Evolutionary conservation across 2,113 vertebrate species (phyloP).

Genomic region (Ariopsis seemanni): DNA sequence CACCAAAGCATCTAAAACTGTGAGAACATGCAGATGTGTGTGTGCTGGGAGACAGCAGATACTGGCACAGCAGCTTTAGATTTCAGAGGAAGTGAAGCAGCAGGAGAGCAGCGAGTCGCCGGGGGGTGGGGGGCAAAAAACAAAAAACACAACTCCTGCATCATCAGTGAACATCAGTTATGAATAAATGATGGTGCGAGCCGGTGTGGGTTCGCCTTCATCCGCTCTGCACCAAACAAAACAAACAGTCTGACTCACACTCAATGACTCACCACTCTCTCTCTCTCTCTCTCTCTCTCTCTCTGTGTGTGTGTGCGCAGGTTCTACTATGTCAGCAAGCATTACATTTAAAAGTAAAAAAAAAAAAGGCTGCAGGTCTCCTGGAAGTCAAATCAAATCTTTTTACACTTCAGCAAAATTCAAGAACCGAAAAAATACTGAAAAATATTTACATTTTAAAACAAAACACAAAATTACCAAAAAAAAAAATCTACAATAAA

Average conservation of each 20-base stretch:
- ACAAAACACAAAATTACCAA: too few species aligned
- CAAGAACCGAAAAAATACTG: background rate
- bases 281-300: background rate
- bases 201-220: background rate
- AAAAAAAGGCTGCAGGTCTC: background rate
- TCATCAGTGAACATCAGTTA: constrained; percentile 2
- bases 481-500: too few species aligned
- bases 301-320: background rate
- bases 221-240: background rate
- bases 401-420: background rate
- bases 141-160: background rate
- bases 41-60: background rate
- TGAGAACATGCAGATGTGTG: constrained; percentile 5
- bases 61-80: too few species aligned
- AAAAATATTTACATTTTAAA: background rate
- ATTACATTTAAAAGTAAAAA: background rate
- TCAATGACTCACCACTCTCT: background rate
- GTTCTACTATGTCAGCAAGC: background rate
- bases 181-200: constrained; percentile 30
- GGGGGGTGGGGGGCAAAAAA: background rate
- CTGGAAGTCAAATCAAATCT: background rate
- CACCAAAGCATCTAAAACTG: background rate
- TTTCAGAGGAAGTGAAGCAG: too few species aligned
- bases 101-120: background rate
- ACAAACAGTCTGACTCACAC: background rate